These are phyloP conservation scores for Sminthurinus signatus DNA, from an alignment of 1,140 invertebrate species.

Conservation along the genomic window DNA sequence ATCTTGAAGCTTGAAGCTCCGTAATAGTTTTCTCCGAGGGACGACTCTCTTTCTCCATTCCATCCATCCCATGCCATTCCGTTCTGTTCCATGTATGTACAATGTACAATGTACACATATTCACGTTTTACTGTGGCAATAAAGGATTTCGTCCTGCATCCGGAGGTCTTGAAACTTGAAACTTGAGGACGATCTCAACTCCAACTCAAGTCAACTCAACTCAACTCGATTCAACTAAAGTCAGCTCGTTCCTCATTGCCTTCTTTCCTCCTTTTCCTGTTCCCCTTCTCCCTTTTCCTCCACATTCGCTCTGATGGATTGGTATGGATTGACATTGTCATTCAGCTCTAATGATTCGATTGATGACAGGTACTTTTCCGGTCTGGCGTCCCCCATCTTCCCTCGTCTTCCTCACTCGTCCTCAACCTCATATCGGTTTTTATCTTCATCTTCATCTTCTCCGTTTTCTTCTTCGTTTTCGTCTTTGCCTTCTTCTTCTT, in stretches of 20 bases:
- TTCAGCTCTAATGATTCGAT: constrained; percentile 16
- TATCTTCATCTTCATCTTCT: neutral
- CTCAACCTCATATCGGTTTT: neutral
- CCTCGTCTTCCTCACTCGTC: neutral
- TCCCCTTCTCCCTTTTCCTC: neutral
- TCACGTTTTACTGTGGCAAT: neutral
- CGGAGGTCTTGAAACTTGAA: neutral
- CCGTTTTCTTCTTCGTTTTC: too few species aligned
- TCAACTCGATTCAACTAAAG: too few species aligned
- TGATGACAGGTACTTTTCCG: constrained; percentile 13
- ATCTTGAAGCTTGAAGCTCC: neutral
- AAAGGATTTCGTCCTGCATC: constrained; percentile 1
- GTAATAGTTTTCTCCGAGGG: neutral
- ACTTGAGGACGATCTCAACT: too few species aligned
- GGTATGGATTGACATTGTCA: constrained; percentile 14
- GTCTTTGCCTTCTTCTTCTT: too few species aligned
- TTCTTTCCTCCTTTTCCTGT: too few species aligned
- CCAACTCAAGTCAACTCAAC: too few species aligned
- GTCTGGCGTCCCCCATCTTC: neutral
- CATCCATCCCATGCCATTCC: neutral
- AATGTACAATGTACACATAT: too few species aligned
- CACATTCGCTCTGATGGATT: neutral
- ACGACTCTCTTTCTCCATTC: neutral
- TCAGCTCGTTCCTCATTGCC: too few species aligned
- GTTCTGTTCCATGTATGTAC: too few species aligned